These are phyloP conservation scores for Trochalopteron elliotii DNA, from an alignment of 2,113 vertebrate genomes.

Conservation along the genomic window DNA sequence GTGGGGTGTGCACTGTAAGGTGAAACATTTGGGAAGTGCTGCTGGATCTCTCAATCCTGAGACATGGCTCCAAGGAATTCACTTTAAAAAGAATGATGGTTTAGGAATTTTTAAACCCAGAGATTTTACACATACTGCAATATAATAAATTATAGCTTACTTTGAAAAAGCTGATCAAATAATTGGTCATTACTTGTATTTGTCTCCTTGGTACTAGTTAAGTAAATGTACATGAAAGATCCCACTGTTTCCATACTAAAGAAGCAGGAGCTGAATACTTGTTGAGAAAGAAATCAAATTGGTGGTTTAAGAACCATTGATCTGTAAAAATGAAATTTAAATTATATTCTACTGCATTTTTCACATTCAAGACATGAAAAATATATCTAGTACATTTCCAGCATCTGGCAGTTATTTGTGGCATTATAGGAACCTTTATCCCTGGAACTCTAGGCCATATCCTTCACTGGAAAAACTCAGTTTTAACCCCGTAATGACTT, in stretches of 20 bases:
- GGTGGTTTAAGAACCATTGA: not conserved
- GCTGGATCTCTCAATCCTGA: not conserved
- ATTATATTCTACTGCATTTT: slow-evolving; percentile 3
- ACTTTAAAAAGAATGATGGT: not conserved
- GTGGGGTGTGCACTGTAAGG: not conserved
- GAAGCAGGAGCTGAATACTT: not conserved
- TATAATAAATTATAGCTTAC: not conserved
- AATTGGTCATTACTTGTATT: not conserved
- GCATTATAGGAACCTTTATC: not conserved
- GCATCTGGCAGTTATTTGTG: not conserved
- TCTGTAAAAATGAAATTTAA: slow-evolving; percentile 33
- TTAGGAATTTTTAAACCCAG: not conserved
- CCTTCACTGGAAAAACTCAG: not conserved
- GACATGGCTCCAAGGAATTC: not conserved
- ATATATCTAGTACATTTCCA: not conserved
- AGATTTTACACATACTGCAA: not conserved
- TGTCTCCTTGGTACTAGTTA: not conserved
- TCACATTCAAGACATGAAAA: not conserved
- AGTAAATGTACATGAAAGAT: not conserved
- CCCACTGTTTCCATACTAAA: not conserved
- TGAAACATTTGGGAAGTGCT: not conserved
- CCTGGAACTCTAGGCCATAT: not conserved
- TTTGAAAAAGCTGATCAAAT: not conserved
- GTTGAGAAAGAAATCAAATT: not conserved
- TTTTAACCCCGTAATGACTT: not conserved